A percentile compares a stretch with the other conserved stretches of the same genome.
Conservation (phyloP, 2,113 vertebrate species). For the Synchiropus splendidus region DNA sequence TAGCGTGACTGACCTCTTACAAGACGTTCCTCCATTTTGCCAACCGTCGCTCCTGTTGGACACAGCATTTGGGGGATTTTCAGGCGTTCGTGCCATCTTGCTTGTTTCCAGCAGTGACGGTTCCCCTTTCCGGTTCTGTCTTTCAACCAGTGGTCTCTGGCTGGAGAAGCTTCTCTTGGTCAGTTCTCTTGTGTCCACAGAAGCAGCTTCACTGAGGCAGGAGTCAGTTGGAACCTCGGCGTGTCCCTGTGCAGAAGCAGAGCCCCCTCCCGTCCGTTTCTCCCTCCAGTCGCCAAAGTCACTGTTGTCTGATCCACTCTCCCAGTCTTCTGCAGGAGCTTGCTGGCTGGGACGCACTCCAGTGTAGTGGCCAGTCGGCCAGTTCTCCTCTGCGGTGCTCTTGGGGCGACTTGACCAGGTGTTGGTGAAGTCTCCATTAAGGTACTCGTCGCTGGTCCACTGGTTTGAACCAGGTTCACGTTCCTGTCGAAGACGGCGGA, state of each 20-base stretch:
- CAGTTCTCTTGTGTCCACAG: slow-evolving; percentile 86
- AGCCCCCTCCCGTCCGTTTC: slow-evolving; percentile 60
- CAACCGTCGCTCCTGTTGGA: slow-evolving; percentile 75
- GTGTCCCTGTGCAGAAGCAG: slow-evolving; percentile 43
- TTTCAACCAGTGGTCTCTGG: slow-evolving; percentile 84
- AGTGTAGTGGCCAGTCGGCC: slow-evolving; percentile 50
- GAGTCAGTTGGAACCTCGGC: slow-evolving; percentile 67
- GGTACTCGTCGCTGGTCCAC: slow-evolving; percentile 79
- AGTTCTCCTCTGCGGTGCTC: slow-evolving; percentile 65
- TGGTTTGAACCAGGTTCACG: slow-evolving; percentile 71
- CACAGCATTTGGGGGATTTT: slow-evolving; percentile 60
- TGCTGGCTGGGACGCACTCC: slow-evolving; percentile 67
- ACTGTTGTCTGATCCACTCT: slow-evolving; percentile 90
- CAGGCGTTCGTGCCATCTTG: slow-evolving; percentile 69
- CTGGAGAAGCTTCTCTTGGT: slow-evolving; percentile 96
- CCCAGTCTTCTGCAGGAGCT: slow-evolving; percentile 88
- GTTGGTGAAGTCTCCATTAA: slow-evolving; percentile 69
- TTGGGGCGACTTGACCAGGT: slow-evolving; percentile 77
- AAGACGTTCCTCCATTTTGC: slow-evolving; percentile 74
- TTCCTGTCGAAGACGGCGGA: slow-evolving; percentile 86
- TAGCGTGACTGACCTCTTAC: slow-evolving; percentile 72
- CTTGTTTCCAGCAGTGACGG: slow-evolving; percentile 69
- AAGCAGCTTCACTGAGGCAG: slow-evolving; percentile 54
- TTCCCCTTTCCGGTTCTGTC: slow-evolving; percentile 89
- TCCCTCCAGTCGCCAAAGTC: slow-evolving; percentile 88